Percentiles rank a stretch among this genome's conserved stretches.
Evolutionary conservation across 2,888 invertebrate species (phyloP).

Genomic region (Dolichopus griseipennis): DNA sequence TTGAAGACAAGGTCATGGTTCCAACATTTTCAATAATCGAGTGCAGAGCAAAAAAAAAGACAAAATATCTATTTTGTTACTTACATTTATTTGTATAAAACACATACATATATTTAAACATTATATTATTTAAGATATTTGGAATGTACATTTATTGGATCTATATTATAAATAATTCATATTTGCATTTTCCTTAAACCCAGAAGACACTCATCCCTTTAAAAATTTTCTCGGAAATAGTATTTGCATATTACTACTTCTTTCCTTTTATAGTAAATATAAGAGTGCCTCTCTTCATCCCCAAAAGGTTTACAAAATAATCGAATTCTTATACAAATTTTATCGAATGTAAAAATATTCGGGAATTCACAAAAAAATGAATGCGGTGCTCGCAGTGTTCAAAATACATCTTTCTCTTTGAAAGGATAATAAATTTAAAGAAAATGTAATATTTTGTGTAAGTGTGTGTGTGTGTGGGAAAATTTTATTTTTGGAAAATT

Average conservation of each 20-base stretch:
- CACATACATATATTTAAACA: background rate
- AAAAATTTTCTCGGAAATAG: background rate
- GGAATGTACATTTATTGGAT: background rate
- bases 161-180: conserved; percentile 2
- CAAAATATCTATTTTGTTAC: background rate
- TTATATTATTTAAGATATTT: background rate
- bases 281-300: too few species aligned
- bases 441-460: too few species aligned
- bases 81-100: background rate
- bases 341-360: too few species aligned
- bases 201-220: background rate
- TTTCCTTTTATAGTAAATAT: background rate
- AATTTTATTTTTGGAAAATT: too few species aligned
- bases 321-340: too few species aligned
- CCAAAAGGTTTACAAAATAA: too few species aligned
- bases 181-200: background rate
- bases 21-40: background rate
- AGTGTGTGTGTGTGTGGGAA: too few species aligned
- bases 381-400: too few species aligned
- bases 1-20: background rate
- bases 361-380: too few species aligned
- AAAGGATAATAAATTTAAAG: too few species aligned
- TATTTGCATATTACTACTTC: background rate
- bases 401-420: too few species aligned
- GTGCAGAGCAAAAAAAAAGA: too few species aligned